Conservation (phyloP, 2,113 vertebrate genomes). For the Cardinalis cardinalis region DNA sequence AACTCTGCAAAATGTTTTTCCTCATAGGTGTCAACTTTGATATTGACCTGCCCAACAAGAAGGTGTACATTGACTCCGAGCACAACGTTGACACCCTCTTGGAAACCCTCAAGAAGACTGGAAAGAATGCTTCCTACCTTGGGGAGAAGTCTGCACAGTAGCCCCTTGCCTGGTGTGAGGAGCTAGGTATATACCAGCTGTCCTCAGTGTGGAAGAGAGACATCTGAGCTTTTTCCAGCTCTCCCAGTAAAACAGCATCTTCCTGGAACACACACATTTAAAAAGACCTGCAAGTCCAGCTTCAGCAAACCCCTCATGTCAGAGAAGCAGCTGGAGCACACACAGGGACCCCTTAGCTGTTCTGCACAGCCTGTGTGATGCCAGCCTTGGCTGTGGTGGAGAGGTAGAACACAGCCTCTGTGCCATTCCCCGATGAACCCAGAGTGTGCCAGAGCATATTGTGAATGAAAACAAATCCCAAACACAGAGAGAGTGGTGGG, state of each 20-base stretch:
- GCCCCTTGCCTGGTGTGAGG: neutral
- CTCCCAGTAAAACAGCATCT: neutral
- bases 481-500: neutral
- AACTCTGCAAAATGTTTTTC: neutral
- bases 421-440: neutral
- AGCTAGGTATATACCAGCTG: neutral
- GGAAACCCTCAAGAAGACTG: conserved; percentile 89
- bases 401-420: neutral
- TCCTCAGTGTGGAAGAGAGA: neutral
- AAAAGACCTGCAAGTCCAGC: neutral
- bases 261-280: neutral
- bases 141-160: conserved; percentile 64
- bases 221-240: neutral
- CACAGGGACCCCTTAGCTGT: neutral
- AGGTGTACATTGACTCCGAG: conserved; percentile 87
- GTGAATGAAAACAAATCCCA: neutral
- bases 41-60: conserved; percentile 91
- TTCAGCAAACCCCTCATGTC: neutral
- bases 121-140: conserved; percentile 84
- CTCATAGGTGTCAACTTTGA: conserved; percentile 85
- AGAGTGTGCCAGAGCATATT: neutral
- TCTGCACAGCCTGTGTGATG: neutral
- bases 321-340: neutral
- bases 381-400: neutral
- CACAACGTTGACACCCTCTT: conserved; percentile 77